Evolutionary conservation across 2,797 vertebrate genomes (phyloP), one percentile per base, ranked within the genome.

Genomic region (Dallia pectoralis): DNA sequence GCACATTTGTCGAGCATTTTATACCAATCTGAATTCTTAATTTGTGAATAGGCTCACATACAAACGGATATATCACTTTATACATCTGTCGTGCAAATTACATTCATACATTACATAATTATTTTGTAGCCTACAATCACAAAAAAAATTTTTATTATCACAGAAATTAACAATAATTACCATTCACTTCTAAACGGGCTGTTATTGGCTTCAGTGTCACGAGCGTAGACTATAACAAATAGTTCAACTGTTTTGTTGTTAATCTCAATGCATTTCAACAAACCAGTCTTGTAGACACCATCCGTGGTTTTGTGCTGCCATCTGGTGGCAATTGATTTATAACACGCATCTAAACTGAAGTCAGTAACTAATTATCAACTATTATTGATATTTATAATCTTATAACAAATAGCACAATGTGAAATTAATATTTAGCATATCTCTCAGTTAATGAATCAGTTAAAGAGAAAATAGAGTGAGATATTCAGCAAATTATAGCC

Each of bases 271-370:
- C 3, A 12, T 56, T n/a, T 9, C 53, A 56, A 69, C 68, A 25
- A 0, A 11, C 12, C 9, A 16, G 11, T 4, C 2, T 18, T 4
- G 2, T 3, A 25, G 0, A 25, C 25, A 0, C 66, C 16, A 63
- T 64, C 77, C 56, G 4, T 44, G 65, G 72, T 36, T 70, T n/a
- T 70, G 30, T 87, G 75, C 81, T 85, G 81, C 87, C 87, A 82
- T 73, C 92, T 88, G 25, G 36, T 71, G 79, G 72, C 19, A n/a
- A 65, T 5, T 9, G 25, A 12, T 22, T 59, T n/a, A 59, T 27
- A 59, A 59, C 11, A 25, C 11, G 22, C 53, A 8, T 25, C 11
- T 22, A 56, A 56, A 22, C n/a, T 25, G 22, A 22, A 25, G 8
- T 56, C 22, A 6, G 9, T 59, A 59, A 59, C 53, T 12, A 44